These are phyloP conservation scores for Halcyon chelicuti DNA, from an alignment of 2,797 vertebrate genomes.

Conservation along the genomic window DNA sequence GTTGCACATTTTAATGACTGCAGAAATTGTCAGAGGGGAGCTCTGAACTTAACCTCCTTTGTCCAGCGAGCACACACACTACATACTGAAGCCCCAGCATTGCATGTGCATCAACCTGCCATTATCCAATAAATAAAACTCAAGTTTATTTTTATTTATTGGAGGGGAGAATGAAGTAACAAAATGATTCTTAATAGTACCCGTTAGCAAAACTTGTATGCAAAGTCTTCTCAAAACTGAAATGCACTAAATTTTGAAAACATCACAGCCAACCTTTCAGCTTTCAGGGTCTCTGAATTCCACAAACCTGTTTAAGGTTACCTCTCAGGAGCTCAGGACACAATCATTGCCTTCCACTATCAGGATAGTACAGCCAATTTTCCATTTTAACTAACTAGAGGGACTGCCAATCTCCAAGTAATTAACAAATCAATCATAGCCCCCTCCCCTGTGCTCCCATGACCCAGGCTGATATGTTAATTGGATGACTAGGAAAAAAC, in stretches of 20 bases:
- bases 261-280: not conserved
- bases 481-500: not conserved
- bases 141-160: not conserved
- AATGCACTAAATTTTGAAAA: rapidly evolving
- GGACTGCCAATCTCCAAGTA: not conserved
- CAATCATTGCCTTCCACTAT: not conserved
- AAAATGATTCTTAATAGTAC: not conserved
- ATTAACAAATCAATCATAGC: not conserved
- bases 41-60: not conserved
- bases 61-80: rapidly evolving
- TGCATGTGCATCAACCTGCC: not conserved
- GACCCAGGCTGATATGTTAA: not conserved
- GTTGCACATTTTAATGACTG: not conserved
- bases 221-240: not conserved
- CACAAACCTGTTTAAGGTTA: rapidly evolving
- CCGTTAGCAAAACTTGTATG: not conserved
- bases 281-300: not conserved
- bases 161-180: not conserved
- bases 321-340: not conserved
- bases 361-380: not conserved
- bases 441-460: not conserved
- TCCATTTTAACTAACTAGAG: not conserved
- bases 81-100: not conserved
- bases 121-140: not conserved
- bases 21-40: not conserved